phyloP scores from a whole-genome alignment of 2,888 invertebrate genomes.

The Coleophora deauratella region DNA sequence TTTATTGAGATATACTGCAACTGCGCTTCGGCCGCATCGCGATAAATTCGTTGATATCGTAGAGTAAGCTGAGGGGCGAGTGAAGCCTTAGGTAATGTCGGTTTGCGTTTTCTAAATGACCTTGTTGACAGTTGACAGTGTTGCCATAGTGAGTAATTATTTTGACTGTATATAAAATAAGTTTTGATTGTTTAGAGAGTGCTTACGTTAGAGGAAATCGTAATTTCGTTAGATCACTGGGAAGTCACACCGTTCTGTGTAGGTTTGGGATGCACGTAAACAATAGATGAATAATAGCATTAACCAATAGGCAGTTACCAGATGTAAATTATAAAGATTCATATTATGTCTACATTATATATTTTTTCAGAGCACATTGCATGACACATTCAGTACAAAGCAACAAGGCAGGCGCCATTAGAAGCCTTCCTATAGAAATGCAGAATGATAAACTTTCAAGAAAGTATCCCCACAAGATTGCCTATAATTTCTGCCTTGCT shows the following conservation, averaged over 20 bases:
- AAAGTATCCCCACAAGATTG: too few relatives aligned
- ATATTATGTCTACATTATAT: constrained; percentile 26
- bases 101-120: constrained; percentile 52
- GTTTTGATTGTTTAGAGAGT: constrained; percentile 33
- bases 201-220: constrained; percentile 2
- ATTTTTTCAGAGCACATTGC: constrained; percentile 55
- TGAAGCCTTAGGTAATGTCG: too few relatives aligned
- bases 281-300: constrained; percentile 24
- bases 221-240: constrained; percentile 17
- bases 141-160: constrained; percentile 70
- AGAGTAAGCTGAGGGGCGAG: not conserved
- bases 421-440: too few relatives aligned
- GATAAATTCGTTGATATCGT: not conserved
- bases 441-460: too few relatives aligned
- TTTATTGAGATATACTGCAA: constrained; percentile 33
- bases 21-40: constrained; percentile 8
- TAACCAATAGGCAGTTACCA: constrained; percentile 67
- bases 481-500: too few relatives aligned
- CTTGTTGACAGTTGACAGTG: constrained; percentile 69
- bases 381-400: constrained; percentile 10
- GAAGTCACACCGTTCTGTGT: constrained; percentile 28
- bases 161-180: constrained; percentile 69
- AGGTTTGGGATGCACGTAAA: constrained; percentile 8
- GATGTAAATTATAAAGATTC: constrained; percentile 48
- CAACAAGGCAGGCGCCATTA: not conserved